These are phyloP conservation scores for Nomia melanderi DNA, from an alignment of 1,140 invertebrate genomes.

Conservation along the genomic window DNA sequence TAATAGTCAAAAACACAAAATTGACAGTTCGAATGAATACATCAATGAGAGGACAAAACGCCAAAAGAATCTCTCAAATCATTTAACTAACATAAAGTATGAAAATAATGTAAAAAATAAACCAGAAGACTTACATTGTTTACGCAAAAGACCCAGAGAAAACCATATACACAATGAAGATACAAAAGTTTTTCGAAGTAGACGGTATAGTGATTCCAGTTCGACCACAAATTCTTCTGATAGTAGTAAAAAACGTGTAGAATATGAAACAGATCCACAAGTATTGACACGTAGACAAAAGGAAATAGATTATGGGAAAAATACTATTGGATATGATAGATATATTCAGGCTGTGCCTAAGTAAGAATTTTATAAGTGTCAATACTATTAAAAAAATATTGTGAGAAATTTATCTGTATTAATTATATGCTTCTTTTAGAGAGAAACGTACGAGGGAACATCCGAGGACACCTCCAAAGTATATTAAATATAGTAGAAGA, in stretches of 20 bases:
- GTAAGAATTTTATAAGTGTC: conserved; percentile 79
- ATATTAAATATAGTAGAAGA: conserved; percentile 92
- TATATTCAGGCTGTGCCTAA: conserved; percentile 88
- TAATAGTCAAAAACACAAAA: neutral
- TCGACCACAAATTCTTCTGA: conserved; percentile 72
- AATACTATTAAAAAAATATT: neutral
- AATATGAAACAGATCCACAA: conserved; percentile 87
- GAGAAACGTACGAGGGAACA: conserved; percentile 85
- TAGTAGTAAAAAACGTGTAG: conserved; percentile 67
- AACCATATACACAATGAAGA: conserved; percentile 42
- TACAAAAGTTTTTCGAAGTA: conserved; percentile 63
- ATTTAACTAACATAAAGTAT: conserved; percentile 26
- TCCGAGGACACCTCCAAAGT: conserved; percentile 93
- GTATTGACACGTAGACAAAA: conserved; percentile 91
- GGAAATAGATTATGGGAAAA: conserved; percentile 97
- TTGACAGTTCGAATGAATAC: conserved; percentile 9
- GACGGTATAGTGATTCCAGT: conserved; percentile 73
- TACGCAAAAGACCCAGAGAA: conserved; percentile 61
- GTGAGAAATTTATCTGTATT: neutral
- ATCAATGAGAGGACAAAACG: conserved; percentile 4
- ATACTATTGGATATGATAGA: conserved; percentile 92
- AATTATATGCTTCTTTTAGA: conserved; percentile 79
- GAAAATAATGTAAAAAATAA: conserved; percentile 40
- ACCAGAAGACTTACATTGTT: conserved; percentile 29
- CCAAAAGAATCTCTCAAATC: neutral